These are phyloP conservation scores for Festucalex cinctus DNA, from an alignment of 2,113 vertebrate species.

Conservation along the genomic window DNA sequence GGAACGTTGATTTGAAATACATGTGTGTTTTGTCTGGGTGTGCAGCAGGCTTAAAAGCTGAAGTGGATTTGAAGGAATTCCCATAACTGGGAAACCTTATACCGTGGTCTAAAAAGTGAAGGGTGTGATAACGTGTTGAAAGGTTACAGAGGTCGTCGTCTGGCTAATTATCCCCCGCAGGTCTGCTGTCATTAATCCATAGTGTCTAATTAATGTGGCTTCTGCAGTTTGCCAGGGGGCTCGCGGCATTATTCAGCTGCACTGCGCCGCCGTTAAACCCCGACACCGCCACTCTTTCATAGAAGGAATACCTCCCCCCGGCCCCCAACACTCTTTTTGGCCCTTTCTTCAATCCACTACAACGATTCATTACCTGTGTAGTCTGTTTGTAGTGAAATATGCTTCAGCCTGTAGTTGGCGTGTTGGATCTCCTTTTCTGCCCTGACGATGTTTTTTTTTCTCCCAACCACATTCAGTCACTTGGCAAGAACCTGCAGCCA, in stretches of 20 bases:
- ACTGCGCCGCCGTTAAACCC: conserved; percentile 34
- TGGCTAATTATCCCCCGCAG: conserved; percentile 73
- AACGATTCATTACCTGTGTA: background rate
- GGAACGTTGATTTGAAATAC: no score
- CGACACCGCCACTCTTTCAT: conserved; percentile 42
- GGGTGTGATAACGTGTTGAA: conserved; percentile 64
- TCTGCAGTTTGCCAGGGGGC: conserved; percentile 55
- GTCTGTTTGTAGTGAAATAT: background rate
- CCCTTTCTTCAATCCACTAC: conserved; percentile 32
- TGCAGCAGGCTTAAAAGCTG: background rate
- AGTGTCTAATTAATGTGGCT: conserved; percentile 70
- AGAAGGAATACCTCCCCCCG: conserved; percentile 16
- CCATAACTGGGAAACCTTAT: conserved; percentile 22
- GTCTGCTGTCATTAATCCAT: conserved; percentile 76
- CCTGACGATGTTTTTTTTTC: no score
- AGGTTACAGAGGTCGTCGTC: conserved; percentile 71
- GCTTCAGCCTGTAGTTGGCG: no score
- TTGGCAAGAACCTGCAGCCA: no score
- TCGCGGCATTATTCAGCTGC: conserved; percentile 58
- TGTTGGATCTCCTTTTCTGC: no score
- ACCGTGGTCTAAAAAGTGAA: conserved; percentile 29
- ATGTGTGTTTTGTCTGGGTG: background rate
- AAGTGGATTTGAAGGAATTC: background rate
- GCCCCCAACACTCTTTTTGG: conserved; percentile 40
- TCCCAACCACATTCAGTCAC: no score